Evolutionary conservation across 92 coral and sea anemone species (phyloP).

Genomic region (Scolanthus callimorphus): DNA sequence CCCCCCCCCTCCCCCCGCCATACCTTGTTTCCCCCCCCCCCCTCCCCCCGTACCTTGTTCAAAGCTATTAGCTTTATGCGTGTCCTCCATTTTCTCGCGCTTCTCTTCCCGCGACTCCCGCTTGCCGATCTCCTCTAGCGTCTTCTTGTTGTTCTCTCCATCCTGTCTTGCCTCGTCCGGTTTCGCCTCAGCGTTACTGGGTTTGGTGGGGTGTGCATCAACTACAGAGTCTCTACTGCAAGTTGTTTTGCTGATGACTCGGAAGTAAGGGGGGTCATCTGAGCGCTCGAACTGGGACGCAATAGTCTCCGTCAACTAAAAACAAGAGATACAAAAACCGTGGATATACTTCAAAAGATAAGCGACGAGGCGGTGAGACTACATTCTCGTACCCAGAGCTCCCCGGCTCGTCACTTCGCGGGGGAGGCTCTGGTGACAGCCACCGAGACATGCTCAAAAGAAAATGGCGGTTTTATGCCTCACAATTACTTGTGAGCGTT

Average conservation of each 20-base stretch:
- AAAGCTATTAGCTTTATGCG: slow-evolving; percentile 24
- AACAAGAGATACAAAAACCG: no score
- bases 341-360: no score
- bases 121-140: slow-evolving; percentile 17
- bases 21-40: no score
- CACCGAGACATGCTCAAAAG: no score
- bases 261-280: slow-evolving; percentile 88
- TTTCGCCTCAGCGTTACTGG: slow-evolving; percentile 12
- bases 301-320: slow-evolving; percentile 95
- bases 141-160: slow-evolving; percentile 8
- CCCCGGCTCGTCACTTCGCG: no score
- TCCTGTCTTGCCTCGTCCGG: neutral
- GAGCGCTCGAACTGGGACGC: slow-evolving; percentile 98
- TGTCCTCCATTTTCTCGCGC: slow-evolving; percentile 48
- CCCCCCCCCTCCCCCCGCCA: no score
- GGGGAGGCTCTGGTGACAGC: no score
- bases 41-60: slow-evolving; percentile 17
- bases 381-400: no score
- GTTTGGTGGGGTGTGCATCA: slow-evolving; percentile 30
- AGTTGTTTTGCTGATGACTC: slow-evolving; percentile 61
- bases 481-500: no score
- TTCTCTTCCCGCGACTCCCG: slow-evolving; percentile 49
- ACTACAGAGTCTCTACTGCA: slow-evolving; percentile 73
- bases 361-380: no score
- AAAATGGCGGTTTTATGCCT: no score